Conservation (phyloP, 1,140 invertebrate species). For the Cyphomyrmex costatus region DNA sequence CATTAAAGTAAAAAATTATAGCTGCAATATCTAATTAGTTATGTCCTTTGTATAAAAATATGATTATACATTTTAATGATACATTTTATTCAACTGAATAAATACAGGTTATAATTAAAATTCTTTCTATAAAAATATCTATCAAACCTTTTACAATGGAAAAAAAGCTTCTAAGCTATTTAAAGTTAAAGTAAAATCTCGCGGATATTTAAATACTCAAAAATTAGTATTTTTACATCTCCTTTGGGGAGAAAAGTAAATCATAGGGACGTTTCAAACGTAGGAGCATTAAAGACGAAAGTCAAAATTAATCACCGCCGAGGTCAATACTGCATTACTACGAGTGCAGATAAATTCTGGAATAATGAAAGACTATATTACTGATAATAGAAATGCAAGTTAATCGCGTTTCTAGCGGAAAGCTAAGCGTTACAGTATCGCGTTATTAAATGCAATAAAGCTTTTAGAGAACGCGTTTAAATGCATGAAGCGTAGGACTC, state of each 20-base stretch:
- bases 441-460: conserved; percentile 75
- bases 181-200: not conserved
- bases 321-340: conserved; percentile 11
- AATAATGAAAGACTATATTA: not conserved
- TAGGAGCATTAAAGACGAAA: not conserved
- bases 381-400: conserved; percentile 5
- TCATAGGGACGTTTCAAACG: not conserved
- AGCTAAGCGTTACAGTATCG: conserved; percentile 25
- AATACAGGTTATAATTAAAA: not conserved
- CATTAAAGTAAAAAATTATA: conserved; percentile 9
- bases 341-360: not conserved
- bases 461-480: conserved; percentile 80
- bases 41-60: not conserved
- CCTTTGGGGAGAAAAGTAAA: not conserved
- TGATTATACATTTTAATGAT: not conserved
- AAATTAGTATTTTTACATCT: not conserved
- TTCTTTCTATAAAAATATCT: conserved; percentile 3
- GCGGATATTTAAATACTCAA: not conserved
- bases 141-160: not conserved
- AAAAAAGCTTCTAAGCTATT: not conserved
- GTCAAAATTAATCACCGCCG: not conserved
- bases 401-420: conserved; percentile 16
- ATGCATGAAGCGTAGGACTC: conserved; percentile 78
- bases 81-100: not conserved
- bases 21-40: not conserved